Conservation (phyloP, 2,888 invertebrate species). For the Amblyteles armatorius region DNA sequence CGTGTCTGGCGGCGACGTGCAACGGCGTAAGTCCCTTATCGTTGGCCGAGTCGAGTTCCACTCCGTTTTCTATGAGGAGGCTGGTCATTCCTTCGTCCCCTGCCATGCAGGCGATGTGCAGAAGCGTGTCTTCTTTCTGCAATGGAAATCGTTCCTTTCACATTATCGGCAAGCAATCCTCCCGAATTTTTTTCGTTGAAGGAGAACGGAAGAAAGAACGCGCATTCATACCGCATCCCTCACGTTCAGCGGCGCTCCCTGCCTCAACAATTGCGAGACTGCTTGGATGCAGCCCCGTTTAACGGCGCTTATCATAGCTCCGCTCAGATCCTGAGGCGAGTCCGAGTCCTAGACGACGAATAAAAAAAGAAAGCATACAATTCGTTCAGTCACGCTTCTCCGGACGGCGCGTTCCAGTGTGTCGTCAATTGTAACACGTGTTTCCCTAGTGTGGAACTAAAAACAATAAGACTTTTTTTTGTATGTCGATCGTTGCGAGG, state of each 20-base stretch:
- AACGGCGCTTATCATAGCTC: slow-evolving; percentile 83
- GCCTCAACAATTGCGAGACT: slow-evolving; percentile 81
- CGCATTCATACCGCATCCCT: slow-evolving; percentile 79
- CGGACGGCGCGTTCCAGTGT: neutral
- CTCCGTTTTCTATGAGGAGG: slow-evolving; percentile 82
- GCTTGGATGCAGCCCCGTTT: slow-evolving; percentile 83
- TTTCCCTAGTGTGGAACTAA: slow-evolving; percentile 17
- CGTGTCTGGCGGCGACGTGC: slow-evolving; percentile 90
- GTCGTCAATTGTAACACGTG: slow-evolving; percentile 9
- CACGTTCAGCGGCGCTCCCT: slow-evolving; percentile 82
- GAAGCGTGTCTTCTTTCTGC: slow-evolving; percentile 87
- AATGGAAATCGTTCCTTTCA: slow-evolving; percentile 68
- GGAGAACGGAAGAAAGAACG: slow-evolving; percentile 8
- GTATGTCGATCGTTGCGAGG: neutral
- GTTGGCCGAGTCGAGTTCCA: slow-evolving; percentile 87
- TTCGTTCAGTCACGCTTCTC: slow-evolving; percentile 34
- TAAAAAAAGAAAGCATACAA: slow-evolving; percentile 54
- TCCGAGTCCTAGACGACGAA: slow-evolving; percentile 79
- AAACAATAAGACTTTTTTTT: neutral
- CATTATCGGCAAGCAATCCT: slow-evolving; percentile 4
- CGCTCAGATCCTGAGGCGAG: slow-evolving; percentile 82
- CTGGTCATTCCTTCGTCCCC: slow-evolving; percentile 82
- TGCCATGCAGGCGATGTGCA: slow-evolving; percentile 87
- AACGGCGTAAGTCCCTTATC: slow-evolving; percentile 88
- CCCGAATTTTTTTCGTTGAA: neutral